Base-by-base conservation (phyloP, 2,113 vertebrate species). In the Forbesichthys agassizii region DNA sequence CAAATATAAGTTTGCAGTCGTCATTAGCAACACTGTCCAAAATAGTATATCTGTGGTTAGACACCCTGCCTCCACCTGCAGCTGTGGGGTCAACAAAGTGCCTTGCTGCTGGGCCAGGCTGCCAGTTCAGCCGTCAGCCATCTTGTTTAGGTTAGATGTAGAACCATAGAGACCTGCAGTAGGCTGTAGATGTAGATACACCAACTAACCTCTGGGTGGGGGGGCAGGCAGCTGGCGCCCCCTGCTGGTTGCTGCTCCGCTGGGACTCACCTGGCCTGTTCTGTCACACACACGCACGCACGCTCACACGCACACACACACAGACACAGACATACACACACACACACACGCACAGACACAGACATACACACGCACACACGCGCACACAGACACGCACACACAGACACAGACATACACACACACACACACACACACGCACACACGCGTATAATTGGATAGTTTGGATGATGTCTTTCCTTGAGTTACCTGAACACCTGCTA, bases 141-240 rank as follows among this genome's bases (percentile, higher is more conserved):
- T 16, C 16, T 16, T 16, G 16, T 16, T 16, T 16, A 0, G 16
- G 16, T 16, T 16, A 16, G 16, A 16, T 16, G 16, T 16, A 16
- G 16, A 16, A 16, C 16, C 16, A 16, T 16, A 16, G 16, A 16
- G 16, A 16, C 16, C 16, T 16, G 16, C 16, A 16, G 16, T 16
- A 20, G 20, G 20, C 20, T 20, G 20, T 20, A 20, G 20, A 20
- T 20, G 16, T 16, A 16, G 16, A 51, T 51, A 12, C n/a, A 64
- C 56, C 48, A 2, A 77, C 84, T 0, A 92, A 99, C 96, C 94
- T 95, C 95, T 97, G 11, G 94, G 91, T 0, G 96, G 97, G 61
- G 97, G 89, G 55, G 93, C 85, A 0, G 97, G 97, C 64, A 98
- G 89, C 78, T 97, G 96, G 9, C 97, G 94, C 64, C 93, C 96